Conservation (phyloP, 2,113 vertebrate genomes). For the Lamprotornis superbus region DNA sequence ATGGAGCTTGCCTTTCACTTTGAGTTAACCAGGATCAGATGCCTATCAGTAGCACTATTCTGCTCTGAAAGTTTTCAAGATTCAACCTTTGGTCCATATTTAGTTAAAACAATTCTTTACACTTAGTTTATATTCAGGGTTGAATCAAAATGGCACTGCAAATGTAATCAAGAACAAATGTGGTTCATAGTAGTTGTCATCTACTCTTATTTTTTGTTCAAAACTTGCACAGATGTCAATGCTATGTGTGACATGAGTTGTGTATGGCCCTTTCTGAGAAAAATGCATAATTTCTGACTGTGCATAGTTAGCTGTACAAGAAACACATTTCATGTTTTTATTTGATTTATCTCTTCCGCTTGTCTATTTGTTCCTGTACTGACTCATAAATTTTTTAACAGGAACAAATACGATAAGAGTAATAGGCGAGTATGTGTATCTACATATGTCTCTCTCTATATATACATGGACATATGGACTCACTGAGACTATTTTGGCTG, state of each 20-base stretch:
- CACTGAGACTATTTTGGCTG: constrained; percentile 39
- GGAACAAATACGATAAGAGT: constrained; percentile 65
- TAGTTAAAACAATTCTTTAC: background rate
- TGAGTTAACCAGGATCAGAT: background rate
- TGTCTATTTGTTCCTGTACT: constrained; percentile 68
- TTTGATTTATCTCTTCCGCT: constrained; percentile 56
- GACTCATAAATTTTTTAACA: constrained; percentile 61
- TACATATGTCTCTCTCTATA: background rate
- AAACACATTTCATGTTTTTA: background rate
- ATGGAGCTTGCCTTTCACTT: background rate
- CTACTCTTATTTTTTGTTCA: background rate
- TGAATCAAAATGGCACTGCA: background rate
- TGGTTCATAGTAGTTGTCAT: background rate
- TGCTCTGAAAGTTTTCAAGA: background rate
- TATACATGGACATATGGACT: background rate
- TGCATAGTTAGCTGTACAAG: constrained; percentile 5
- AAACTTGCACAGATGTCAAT: background rate
- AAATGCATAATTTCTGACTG: background rate
- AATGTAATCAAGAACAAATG: background rate
- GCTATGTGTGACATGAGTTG: background rate
- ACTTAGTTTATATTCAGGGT: background rate
- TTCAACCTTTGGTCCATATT: background rate
- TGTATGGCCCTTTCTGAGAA: background rate
- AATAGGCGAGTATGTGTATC: background rate
- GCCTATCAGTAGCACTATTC: background rate